Evolutionary conservation across 2,797 vertebrate species (phyloP), one percentile per base, ranked within the genome.

Genomic region (Cuculus canorus): DNA sequence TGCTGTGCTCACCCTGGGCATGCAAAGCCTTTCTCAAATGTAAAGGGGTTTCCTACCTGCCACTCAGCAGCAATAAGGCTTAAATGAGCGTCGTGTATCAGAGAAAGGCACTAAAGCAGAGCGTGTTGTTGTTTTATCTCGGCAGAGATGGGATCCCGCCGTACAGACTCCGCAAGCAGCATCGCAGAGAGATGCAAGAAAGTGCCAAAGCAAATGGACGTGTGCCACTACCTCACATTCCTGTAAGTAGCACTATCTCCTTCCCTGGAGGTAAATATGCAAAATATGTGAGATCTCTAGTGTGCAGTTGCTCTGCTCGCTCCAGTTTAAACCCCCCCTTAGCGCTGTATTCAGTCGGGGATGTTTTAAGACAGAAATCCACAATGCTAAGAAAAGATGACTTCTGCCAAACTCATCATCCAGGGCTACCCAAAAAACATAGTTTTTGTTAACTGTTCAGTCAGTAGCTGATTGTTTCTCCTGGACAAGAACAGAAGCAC

Each of bases 161-260:
- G 0, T 99, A 99, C 97, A 98, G 99, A 97, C 98, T 98, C 97
- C 99, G 99, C 80, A 99, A 99, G 97, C 99, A 99, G 97, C 99
- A 99, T 98, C 99, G 99, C 89, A 98, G 99, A 86, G 99, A 99
- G 98, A 99, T 99, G 98, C 99, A 99, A 95, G 99, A 99, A 98
- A 99, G 99, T 95, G 98, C 99, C 98, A 99, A 99, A 99, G 99
- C 98, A 96, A 99, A 99, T 66, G 99, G 99, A 97, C 98, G 98
- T 72, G 99, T 99, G 98, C 98, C 99, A 97, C 99, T 99, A 98
- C 99, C 99, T 99, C 99, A 99, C 98, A 99, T 99, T 97, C 99
- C 99, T 97, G 99, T 99, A 98, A 99, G 99, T 98, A 90, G 79
- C 77, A 47, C 60, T 86, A 0, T 86, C 92, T 95, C 77, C 76